Evolutionary conservation across 2,113 vertebrate genomes (phyloP).

Genomic region (Anguilla japonica): DNA sequence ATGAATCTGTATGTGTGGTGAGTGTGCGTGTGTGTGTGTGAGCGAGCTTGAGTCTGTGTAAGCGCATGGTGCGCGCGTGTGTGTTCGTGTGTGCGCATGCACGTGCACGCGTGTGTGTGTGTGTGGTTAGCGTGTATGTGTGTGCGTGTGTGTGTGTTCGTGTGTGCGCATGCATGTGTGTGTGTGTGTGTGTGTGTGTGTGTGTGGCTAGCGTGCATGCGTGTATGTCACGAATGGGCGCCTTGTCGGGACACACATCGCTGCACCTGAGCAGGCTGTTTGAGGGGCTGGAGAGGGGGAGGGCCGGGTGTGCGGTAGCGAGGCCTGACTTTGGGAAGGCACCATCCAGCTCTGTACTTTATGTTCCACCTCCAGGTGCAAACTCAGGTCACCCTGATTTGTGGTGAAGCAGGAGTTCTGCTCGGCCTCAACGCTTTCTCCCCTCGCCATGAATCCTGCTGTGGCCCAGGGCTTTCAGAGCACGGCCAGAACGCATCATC

Average conservation of each 20-base stretch:
- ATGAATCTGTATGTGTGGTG: neutral
- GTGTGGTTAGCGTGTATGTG: no score
- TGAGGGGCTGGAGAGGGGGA: neutral
- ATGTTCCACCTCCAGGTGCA: slow-evolving; percentile 12
- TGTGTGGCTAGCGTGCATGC: neutral
- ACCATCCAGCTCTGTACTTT: neutral
- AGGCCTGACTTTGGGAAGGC: neutral
- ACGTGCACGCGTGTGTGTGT: no score
- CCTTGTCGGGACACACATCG: neutral
- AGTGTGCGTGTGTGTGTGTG: neutral
- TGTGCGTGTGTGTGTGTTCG: neutral
- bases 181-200: neutral
- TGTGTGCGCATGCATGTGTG: no score
- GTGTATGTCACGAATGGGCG: neutral
- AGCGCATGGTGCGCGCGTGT: no score
- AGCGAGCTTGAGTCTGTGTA: no score
- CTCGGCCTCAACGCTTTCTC: slow-evolving; percentile 10
- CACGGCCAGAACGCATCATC: neutral
- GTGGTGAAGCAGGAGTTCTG: slow-evolving; percentile 47
- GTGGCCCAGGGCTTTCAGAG: neutral
- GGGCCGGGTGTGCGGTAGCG: neutral
- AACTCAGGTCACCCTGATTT: slow-evolving; percentile 50
- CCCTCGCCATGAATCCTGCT: slow-evolving; percentile 8
- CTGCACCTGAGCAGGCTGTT: neutral
- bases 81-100: no score